Base-by-base conservation (phyloP, 2,888 invertebrate genomes). In the Apamea epomidion region DNA sequence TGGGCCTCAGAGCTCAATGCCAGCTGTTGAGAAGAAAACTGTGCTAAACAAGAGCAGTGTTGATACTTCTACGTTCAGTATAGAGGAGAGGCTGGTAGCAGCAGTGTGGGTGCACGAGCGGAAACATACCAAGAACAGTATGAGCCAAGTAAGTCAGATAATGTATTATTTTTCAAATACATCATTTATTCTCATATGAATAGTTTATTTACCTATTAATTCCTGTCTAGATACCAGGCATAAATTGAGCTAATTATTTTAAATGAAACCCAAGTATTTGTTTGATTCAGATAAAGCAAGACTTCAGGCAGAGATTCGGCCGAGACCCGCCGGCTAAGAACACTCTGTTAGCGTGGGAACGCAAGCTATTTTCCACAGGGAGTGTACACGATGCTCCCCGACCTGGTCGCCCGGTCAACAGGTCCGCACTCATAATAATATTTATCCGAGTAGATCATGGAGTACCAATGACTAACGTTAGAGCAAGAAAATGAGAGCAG, bases 31-130 rank as follows among this genome's bases (percentile, higher is more conserved):
- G 7, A 88, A 79, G 42, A 88, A 86, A 76, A 68, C 69, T 29
- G 74, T 76, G 32, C 58, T n/a, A 0, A 90, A 87, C 29, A 90
- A 86, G 68, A 77, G 80, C 6, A 74, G 75, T 72, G 92, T 94
- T 21, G 94, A 94, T 75, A 94, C 94, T 0, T 94, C 94, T 0
- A 93, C 88, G 60, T 94, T 93, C 68, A 95, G 94, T 4, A 93
- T 96, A 71, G 97, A 97, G 84, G 95, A 96, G 90, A 93, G 96
- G 84, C 91, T 97, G 29, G 94, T 97, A 48, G 93, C 97, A 0
- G 97, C 96, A 2, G 97, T 96, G 42, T 97, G 97, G 97, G 96
- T 97, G 48, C 97, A 97, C 80, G 97, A 97, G 89, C 93, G 95
- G 72, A 93, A 93, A 72, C 91, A 92, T 78, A 95, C 95, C 21